phyloP scores from a whole-genome alignment of 2,888 invertebrate genomes.

The Acheta domesticus region DNA sequence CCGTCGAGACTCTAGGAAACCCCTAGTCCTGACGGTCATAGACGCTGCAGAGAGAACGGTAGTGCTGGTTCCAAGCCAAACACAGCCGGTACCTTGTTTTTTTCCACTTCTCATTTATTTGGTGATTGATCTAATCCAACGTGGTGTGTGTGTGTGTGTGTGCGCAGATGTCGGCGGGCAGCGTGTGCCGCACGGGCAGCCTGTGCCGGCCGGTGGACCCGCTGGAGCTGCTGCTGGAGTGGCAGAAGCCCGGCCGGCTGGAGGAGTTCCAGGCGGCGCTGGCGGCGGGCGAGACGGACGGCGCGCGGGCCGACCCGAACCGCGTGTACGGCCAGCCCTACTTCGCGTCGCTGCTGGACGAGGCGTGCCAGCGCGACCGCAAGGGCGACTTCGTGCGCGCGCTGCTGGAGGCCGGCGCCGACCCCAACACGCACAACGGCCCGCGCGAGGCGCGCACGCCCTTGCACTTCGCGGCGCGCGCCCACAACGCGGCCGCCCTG shows the following conservation, averaged over 20 bases:
- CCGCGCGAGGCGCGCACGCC: constrained; percentile 56
- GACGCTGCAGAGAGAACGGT: too few species aligned
- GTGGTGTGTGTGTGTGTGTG: too few species aligned
- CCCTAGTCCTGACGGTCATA: too few species aligned
- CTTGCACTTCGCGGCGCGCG: constrained; percentile 62
- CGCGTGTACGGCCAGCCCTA: constrained; percentile 56
- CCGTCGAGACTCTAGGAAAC: too few species aligned
- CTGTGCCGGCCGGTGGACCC: constrained; percentile 36
- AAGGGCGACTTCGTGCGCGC: constrained; percentile 55
- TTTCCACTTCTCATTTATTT: too few species aligned
- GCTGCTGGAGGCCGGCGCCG: constrained; percentile 59
- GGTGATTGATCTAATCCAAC: too few species aligned
- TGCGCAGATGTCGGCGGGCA: background rate
- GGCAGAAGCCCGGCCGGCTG: constrained; percentile 53
- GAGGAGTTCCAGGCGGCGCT: constrained; percentile 54
- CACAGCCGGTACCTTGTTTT: too few species aligned
- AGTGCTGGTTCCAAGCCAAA: too few species aligned
- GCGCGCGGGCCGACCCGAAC: constrained; percentile 49
- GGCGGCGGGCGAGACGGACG: constrained; percentile 46
- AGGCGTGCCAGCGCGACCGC: constrained; percentile 54
- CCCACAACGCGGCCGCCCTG: constrained; percentile 53
- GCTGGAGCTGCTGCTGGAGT: constrained; percentile 50
- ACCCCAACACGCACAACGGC: constrained; percentile 58
- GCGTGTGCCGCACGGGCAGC: constrained; percentile 26
- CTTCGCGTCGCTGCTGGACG: constrained; percentile 59